Evolutionary conservation across 2,113 vertebrate genomes (phyloP).

Genomic region (Telmatochromis brachygnathus): DNA sequence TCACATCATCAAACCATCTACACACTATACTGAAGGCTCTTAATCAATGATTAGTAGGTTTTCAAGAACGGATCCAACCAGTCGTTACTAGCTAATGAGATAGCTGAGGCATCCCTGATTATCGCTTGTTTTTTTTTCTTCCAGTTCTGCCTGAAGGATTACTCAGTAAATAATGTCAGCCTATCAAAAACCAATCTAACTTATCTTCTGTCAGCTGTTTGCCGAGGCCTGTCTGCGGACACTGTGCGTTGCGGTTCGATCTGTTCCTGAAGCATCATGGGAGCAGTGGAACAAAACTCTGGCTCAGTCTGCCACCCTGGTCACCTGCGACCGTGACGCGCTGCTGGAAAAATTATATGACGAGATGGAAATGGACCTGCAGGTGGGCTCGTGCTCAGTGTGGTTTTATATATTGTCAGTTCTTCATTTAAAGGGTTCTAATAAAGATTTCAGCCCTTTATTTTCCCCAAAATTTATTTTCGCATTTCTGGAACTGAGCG

Average conservation of each 20-base stretch:
- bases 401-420: neutral
- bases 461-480: neutral
- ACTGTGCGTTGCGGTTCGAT: constrained; percentile 83
- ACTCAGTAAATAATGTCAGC: neutral
- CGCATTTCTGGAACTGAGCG: neutral
- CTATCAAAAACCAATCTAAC: constrained; percentile 10
- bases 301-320: constrained; percentile 50
- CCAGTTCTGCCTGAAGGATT: neutral
- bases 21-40: neutral
- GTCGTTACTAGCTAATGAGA: neutral
- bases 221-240: constrained; percentile 82
- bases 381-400: constrained; percentile 63
- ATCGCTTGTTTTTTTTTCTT: neutral
- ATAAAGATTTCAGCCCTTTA: neutral
- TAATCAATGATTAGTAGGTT: neutral
- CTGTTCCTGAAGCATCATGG: constrained; percentile 71
- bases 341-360: constrained; percentile 77
- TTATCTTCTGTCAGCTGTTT: constrained; percentile 55
- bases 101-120: neutral
- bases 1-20: neutral
- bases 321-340: constrained; percentile 50
- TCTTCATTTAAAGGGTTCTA: neutral
- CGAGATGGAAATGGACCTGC: constrained; percentile 80
- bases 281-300: constrained; percentile 71
- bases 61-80: neutral